Evolutionary conservation across 2,113 vertebrate species (phyloP), one percentile per base, ranked within the genome.

Genomic region (Scomber scombrus): DNA sequence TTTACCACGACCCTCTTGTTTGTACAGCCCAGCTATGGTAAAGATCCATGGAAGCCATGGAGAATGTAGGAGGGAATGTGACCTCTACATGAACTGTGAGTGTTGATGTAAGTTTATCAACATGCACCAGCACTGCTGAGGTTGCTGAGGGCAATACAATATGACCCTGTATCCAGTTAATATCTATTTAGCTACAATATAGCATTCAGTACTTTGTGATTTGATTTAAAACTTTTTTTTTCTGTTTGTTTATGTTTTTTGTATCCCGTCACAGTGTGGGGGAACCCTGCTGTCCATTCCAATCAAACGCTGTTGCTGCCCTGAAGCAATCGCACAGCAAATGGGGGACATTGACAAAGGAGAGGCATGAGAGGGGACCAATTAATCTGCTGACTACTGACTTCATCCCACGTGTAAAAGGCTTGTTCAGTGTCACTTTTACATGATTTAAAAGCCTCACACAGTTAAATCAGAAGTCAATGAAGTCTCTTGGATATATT

Each of bases 401-500:
- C 94, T 95, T 96, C 94, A 95, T 95, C 91, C 83, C 90, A 88
- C 49, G 89, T 93, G 93, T 93, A 92, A 93, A 95, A 96, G 92
- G 91, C 88, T 91, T 87, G 71, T 78, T 85, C 75, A 86, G 82
- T 83, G 82, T 92, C 92, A 86, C 94, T 94, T 95, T 95, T 94
- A 95, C 94, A 95, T 93, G 94, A 95, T 93, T 94, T 94, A 94
- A 94, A 93, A 93, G 92, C 93, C 94, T 90, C 90, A 90, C 89
- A 94, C 94, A 89, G 85, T 94, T 95, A 94, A 94, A 94, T 95
- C 94, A 94, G 89, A 94, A 92, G 92, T 95, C 94, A 95, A 95
- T 95, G 94, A 96, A 95, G 94, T 95, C 94, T 93, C 75, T 94
- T 81, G 8, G 79, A 88, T 94, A 95, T 96, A 96, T 96, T 96